Conservation (phyloP, 2,113 vertebrate genomes). For the Fregetta grallaria region DNA sequence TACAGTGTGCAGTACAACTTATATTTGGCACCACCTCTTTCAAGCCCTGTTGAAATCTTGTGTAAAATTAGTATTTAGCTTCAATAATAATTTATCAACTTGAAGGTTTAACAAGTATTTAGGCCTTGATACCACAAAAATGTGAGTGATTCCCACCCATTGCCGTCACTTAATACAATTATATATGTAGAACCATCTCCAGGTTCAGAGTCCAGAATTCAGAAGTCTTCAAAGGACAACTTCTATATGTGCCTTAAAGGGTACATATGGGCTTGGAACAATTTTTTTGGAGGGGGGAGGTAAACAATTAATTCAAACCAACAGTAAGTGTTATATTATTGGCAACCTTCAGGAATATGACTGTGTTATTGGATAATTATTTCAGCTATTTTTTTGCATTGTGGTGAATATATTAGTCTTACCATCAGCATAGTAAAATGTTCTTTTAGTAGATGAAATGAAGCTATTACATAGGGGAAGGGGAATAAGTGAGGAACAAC, state of each 20-base stretch:
- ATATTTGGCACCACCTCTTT: not conserved
- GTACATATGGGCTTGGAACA: rapidly evolving
- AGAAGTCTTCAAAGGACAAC: not conserved
- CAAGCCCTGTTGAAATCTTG: not conserved
- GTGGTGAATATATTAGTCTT: not conserved
- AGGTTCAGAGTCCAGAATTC: not conserved
- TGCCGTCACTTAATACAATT: not conserved
- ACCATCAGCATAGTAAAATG: not conserved
- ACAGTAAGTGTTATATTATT: not conserved
- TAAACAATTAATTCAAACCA: not conserved
- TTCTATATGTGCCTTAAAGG: not conserved
- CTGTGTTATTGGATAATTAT: not conserved
- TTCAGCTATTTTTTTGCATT: not conserved
- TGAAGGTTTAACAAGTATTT: not conserved
- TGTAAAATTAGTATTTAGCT: not conserved
- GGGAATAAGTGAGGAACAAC: not conserved
- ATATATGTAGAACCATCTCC: not conserved
- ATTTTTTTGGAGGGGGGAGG: not conserved
- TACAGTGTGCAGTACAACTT: not conserved
- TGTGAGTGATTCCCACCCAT: not conserved
- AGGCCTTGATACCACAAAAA: not conserved
- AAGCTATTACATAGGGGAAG: not conserved
- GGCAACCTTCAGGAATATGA: not conserved
- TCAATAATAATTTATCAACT: not conserved
- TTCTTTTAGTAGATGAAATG: not conserved